These are phyloP conservation scores for Bombus polaris DNA, from an alignment of 1,140 invertebrate genomes.

Conservation along the genomic window DNA sequence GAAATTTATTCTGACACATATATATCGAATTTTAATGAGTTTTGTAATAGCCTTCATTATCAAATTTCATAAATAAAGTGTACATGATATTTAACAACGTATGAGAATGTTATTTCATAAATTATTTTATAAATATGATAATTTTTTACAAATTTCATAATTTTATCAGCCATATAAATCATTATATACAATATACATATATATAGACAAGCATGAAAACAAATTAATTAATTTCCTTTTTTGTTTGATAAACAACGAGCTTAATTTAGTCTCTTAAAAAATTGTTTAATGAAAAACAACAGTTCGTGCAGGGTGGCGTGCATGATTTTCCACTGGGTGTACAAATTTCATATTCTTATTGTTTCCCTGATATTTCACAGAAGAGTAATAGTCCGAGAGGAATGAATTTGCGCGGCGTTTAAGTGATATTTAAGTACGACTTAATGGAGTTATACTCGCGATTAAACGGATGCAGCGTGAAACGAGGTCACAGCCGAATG, in stretches of 20 bases:
- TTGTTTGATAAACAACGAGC: neutral
- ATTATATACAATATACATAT: too few species aligned
- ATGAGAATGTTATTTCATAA: too few species aligned
- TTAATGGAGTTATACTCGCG: constrained; percentile 48
- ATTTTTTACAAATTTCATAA: too few species aligned
- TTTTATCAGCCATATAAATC: too few species aligned
- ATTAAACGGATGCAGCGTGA: constrained; percentile 26
- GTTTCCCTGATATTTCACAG: neutral
- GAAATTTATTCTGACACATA: too few species aligned
- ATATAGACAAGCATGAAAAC: too few species aligned
- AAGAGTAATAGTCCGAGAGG: constrained; percentile 13
- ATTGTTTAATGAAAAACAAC: neutral
- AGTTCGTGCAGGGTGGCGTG: too few species aligned
- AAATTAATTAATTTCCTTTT: neutral
- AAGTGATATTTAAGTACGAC: constrained; percentile 46
- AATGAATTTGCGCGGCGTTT: constrained; percentile 30
- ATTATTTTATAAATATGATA: too few species aligned
- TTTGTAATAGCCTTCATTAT: too few species aligned
- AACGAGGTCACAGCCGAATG: constrained; percentile 5
- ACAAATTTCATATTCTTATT: constrained; percentile 14
- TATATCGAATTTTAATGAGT: too few species aligned
- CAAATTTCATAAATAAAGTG: too few species aligned
- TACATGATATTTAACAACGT: too few species aligned
- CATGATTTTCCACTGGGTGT: neutral
- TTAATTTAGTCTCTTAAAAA: neutral